These are phyloP conservation scores for Desmodus rotundus DNA, from an alignment of 2,113 vertebrate species.

Conservation along the genomic window DNA sequence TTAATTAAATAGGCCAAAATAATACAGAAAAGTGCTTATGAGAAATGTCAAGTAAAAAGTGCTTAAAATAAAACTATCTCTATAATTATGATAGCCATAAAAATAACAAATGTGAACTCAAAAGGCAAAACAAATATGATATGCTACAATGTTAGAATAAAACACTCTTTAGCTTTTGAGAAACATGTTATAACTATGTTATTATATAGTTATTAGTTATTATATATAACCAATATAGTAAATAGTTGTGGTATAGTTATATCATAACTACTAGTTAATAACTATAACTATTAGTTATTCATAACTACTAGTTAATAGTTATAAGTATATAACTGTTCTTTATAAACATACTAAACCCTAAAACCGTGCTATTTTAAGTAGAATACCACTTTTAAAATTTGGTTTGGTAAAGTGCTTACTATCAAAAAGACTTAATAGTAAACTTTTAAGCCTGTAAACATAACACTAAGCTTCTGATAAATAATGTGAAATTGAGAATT, in stretches of 20 bases:
- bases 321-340: neutral
- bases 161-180: neutral
- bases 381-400: conserved; percentile 13
- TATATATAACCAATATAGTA: too few species aligned
- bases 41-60: conserved; percentile 11
- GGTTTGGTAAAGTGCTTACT: neutral
- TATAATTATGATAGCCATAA: conserved; percentile 1
- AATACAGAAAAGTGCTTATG: neutral
- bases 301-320: too few species aligned
- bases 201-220: too few species aligned
- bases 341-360: neutral
- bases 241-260: too few species aligned
- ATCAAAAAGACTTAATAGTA: neutral
- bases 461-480: neutral
- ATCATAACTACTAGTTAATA: too few species aligned
- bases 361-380: neutral
- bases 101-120: conserved; percentile 29
- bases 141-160: neutral
- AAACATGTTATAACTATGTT: conserved; percentile 15
- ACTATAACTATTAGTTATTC: too few species aligned
- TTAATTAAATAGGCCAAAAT: conserved; percentile 12
- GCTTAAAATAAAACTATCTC: conserved; percentile 31
- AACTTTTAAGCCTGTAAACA: neutral
- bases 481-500: neutral
- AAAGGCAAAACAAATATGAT: neutral